Evolutionary conservation across 2,888 invertebrate species (phyloP).

Genomic region (Hedychridium roseum): DNA sequence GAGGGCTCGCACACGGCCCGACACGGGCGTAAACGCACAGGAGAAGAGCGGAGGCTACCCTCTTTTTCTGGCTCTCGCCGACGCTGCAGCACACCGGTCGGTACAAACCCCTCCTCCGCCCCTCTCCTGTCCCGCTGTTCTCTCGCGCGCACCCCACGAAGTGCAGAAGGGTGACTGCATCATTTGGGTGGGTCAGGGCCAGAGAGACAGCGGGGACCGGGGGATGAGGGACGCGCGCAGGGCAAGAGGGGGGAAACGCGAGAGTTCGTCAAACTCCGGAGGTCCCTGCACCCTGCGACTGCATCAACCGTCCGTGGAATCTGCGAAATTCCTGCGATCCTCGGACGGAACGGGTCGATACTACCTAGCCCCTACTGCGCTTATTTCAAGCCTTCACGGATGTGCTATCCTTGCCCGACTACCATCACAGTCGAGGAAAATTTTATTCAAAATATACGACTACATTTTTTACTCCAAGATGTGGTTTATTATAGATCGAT

Average conservation of each 20-base stretch:
- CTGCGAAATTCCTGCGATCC: slow-evolving; percentile 24
- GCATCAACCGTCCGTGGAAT: slow-evolving; percentile 11
- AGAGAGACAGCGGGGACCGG: slow-evolving; percentile 34
- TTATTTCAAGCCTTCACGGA: too few relatives aligned
- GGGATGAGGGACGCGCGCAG: slow-evolving; percentile 1
- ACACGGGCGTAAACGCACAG: slow-evolving; percentile 17
- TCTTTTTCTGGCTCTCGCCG: slow-evolving; percentile 15
- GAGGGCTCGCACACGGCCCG: slow-evolving; percentile 18
- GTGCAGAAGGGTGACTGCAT: slow-evolving; percentile 45
- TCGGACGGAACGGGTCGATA: not conserved
- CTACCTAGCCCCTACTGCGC: too few relatives aligned
- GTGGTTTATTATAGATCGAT: too few relatives aligned
- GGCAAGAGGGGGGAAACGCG: not conserved
- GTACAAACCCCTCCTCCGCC: slow-evolving; percentile 28
- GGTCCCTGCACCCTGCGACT: slow-evolving; percentile 44
- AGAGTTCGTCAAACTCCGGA: slow-evolving; percentile 40
- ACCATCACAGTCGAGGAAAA: too few relatives aligned
- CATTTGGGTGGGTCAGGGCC: slow-evolving; percentile 63
- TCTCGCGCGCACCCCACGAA: slow-evolving; percentile 28
- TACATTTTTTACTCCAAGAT: too few relatives aligned
- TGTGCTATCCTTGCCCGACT: too few relatives aligned
- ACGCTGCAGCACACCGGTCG: slow-evolving; percentile 21
- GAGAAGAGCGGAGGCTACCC: slow-evolving; percentile 21
- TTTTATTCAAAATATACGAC: too few relatives aligned
- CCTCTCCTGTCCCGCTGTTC: slow-evolving; percentile 1